Evolutionary conservation across 2,797 vertebrate species (phyloP).

Genomic region (Acomys russatus): DNA sequence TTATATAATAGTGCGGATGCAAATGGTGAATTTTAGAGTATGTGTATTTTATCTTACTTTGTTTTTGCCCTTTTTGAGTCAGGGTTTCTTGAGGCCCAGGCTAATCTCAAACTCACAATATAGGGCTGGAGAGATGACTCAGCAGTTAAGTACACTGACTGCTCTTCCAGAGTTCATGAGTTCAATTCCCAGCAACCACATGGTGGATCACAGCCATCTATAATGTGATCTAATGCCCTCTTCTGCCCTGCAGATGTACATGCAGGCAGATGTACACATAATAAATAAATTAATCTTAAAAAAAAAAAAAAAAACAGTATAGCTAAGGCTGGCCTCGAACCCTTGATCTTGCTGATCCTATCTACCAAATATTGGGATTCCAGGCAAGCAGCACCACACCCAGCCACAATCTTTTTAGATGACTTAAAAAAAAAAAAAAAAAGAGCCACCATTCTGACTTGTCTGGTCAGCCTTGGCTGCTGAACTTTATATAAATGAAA

Average conservation of each 20-base stretch:
- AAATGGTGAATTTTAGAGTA: background rate
- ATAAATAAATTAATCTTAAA: too few species aligned
- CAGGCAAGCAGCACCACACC: background rate
- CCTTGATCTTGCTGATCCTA: background rate
- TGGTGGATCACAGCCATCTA: too few species aligned
- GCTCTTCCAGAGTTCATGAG: too few species aligned
- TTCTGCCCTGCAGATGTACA: too few species aligned
- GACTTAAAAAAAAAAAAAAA: background rate
- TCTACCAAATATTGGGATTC: background rate
- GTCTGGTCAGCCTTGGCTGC: background rate
- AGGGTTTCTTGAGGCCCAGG: background rate
- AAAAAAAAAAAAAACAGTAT: background rate
- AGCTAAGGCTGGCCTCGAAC: background rate
- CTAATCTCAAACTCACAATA: background rate
- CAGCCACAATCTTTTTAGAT: background rate
- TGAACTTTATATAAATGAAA: conserved; percentile 1
- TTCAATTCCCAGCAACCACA: too few species aligned
- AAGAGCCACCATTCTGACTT: background rate
- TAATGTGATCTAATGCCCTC: too few species aligned
- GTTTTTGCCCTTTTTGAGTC: background rate
- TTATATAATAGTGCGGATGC: background rate
- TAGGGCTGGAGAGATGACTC: too few species aligned
- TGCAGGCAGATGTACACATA: too few species aligned
- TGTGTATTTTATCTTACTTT: background rate
- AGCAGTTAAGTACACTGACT: too few species aligned